Conservation (phyloP, 2,797 vertebrate genomes). For the Gephyroberyx darwinii region DNA sequence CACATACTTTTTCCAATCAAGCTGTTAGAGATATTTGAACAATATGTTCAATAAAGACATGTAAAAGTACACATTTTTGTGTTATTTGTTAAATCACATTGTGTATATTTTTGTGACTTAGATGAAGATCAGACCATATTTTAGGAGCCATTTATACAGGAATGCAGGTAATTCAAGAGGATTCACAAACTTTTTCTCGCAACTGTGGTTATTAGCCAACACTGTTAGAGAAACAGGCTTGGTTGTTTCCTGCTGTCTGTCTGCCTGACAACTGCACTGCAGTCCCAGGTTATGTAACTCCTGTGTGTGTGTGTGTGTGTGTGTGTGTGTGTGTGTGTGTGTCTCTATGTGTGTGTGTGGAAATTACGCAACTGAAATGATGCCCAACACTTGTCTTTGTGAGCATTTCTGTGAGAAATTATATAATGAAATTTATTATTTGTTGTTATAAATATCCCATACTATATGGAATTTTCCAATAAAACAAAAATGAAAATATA, state of each 20-base stretch:
- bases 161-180: too few species aligned
- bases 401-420: neutral
- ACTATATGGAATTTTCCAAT: neutral
- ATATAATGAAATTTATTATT: too few species aligned
- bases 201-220: neutral
- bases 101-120: too few species aligned
- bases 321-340: constrained; percentile 1
- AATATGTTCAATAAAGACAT: too few species aligned
- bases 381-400: neutral
- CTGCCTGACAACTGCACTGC: constrained; percentile 47
- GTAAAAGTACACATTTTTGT: too few species aligned
- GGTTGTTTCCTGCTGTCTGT: constrained; percentile 13
- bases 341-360: neutral
- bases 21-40: too few species aligned
- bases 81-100: too few species aligned
- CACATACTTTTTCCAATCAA: too few species aligned
- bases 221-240: neutral
- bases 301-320: neutral
- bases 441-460: neutral
- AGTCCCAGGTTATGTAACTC: constrained; percentile 54
- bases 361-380: constrained; percentile 35
- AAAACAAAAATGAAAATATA: neutral
- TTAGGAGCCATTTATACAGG: too few species aligned
- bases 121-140: too few species aligned
- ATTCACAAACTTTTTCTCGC: too few species aligned